phyloP scores from a whole-genome alignment of 2,797 vertebrate species.

The Pseudocheirus occidentalis region DNA sequence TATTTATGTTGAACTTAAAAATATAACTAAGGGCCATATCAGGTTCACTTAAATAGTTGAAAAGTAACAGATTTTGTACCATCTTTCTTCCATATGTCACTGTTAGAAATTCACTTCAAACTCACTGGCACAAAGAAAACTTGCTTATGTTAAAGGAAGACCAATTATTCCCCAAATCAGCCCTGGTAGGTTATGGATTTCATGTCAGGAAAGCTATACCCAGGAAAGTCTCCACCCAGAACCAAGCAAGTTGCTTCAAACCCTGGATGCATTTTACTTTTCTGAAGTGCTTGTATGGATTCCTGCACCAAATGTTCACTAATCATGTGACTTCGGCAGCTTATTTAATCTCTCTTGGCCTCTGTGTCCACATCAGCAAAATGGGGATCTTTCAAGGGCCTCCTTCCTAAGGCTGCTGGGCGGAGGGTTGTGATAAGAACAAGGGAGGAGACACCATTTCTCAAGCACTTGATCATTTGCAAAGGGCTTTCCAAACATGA shows the following conservation, averaged over 20 bases:
- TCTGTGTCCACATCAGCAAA: not conserved
- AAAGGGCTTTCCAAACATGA: not conserved
- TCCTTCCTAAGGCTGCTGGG: not conserved
- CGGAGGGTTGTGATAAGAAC: not conserved
- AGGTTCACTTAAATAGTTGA: slow-evolving; percentile 68
- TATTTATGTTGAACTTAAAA: slow-evolving; percentile 60
- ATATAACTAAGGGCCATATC: slow-evolving; percentile 60
- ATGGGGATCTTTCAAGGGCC: not conserved
- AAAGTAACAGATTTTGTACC: slow-evolving; percentile 62
- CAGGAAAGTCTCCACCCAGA: not conserved
- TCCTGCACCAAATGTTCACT: not conserved
- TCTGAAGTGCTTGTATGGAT: not conserved
- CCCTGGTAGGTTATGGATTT: slow-evolving; percentile 12
- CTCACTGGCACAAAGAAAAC: slow-evolving; percentile 39
- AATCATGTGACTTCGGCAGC: not conserved
- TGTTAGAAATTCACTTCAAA: slow-evolving; percentile 60
- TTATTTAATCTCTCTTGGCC: not conserved
- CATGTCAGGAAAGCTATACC: not conserved
- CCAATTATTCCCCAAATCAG: slow-evolving; percentile 54
- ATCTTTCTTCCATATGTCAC: slow-evolving; percentile 16
- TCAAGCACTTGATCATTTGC: not conserved
- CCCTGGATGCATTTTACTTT: not conserved
- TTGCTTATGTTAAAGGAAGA: slow-evolving; percentile 22
- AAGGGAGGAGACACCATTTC: not conserved
- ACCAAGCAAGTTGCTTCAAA: not conserved